Evolutionary conservation across 2,888 invertebrate species (phyloP).

Genomic region (Noctua pronuba): DNA sequence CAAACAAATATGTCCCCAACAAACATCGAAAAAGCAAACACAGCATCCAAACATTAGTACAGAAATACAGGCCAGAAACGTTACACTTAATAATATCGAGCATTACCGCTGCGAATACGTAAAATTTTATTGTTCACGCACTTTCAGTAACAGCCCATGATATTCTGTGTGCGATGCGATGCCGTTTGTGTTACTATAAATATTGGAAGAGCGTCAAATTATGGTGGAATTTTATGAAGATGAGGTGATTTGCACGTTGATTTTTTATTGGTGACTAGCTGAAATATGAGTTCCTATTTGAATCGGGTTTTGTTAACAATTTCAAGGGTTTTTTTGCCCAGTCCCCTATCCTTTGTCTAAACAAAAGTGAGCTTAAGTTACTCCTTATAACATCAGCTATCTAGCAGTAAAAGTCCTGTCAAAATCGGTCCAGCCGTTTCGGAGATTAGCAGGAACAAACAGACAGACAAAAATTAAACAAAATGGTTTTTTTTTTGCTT

Average conservation of each 20-base stretch:
- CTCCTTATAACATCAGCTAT: too few species aligned
- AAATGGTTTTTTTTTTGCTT: too few species aligned
- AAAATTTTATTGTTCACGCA: constrained; percentile 66
- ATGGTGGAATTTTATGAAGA: constrained; percentile 21
- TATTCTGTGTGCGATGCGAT: constrained; percentile 32
- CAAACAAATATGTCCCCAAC: constrained; percentile 4
- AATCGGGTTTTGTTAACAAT: too few species aligned
- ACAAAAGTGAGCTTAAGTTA: too few species aligned
- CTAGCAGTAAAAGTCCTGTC: too few species aligned
- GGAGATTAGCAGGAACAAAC: too few species aligned
- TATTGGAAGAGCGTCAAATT: constrained; percentile 32
- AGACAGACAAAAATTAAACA: too few species aligned
- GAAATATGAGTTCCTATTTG: too few species aligned
- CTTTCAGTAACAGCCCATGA: constrained; percentile 41
- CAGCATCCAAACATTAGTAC: constrained; percentile 41
- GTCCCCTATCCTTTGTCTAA: too few species aligned
- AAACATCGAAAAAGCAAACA: constrained; percentile 42
- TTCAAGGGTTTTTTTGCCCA: too few species aligned
- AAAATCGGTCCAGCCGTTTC: too few species aligned
- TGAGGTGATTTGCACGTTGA: constrained; percentile 16
- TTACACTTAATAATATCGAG: constrained; percentile 58
- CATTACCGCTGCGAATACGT: constrained; percentile 50
- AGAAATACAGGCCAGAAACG: constrained; percentile 30
- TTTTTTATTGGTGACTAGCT: constrained; percentile 9
- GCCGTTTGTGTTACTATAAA: constrained; percentile 44